These are phyloP conservation scores for Myiotriccus ornatus DNA, from an alignment of 2,797 vertebrate species.

Conservation along the genomic window DNA sequence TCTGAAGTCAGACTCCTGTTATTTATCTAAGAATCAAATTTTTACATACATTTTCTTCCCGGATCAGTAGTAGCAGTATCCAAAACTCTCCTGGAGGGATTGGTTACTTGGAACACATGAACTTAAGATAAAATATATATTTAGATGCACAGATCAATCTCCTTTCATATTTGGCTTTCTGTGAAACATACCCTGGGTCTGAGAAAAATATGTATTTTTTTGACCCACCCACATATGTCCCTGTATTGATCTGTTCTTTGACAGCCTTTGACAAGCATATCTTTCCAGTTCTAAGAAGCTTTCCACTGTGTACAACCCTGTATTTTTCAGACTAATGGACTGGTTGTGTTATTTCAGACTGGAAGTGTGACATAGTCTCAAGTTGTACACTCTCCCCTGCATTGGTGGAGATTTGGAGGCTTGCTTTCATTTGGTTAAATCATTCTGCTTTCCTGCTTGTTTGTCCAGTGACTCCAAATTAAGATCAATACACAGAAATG, in stretches of 20 bases:
- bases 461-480: background rate
- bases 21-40: background rate
- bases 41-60: background rate
- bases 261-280: background rate
- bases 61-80: background rate
- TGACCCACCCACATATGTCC: background rate
- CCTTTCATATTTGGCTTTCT: background rate
- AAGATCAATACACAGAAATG: background rate
- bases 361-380: rapidly evolving
- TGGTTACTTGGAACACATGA: background rate
- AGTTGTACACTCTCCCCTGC: background rate
- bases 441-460: background rate
- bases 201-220: background rate
- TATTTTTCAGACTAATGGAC: background rate
- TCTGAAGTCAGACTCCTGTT: background rate
- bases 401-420: background rate
- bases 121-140: background rate
- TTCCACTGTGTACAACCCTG: background rate
- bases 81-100: background rate
- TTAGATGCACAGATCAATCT: background rate
- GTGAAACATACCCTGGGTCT: background rate
- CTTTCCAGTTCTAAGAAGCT: background rate
- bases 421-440: background rate
- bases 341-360: background rate
- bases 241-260: background rate